Evolutionary conservation across 2,113 vertebrate species (phyloP), one percentile per base, ranked within the genome.

Genomic region (Sebastes schlegelii): DNA sequence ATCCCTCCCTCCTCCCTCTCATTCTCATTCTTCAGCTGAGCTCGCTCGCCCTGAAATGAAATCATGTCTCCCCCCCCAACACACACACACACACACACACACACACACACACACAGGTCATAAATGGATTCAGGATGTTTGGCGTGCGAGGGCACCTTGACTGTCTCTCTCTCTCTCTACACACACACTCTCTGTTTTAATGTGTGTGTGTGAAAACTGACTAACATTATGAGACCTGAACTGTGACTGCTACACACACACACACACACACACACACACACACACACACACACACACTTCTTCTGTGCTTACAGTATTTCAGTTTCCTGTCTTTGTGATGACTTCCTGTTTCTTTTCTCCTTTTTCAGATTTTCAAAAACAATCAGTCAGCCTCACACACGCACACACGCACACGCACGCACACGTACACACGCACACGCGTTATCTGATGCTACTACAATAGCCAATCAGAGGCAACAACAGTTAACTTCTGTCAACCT

Each of bases 31-130:
- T 83, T 34, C 57, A 79, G 78, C 11, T 3, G 21, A 68, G 74
- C 74, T 88, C 55, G 17, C 75, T 87, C 46, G 14, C 54, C 82
- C 80, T 67, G 52, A 79, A 85, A 92, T 92, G 73, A 92, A 90
- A 91, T 92, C 85, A 92, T 81, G 86, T 86, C 86, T 91, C 76
- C 66, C 52, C 26, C 60, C 70, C 17, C 70, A 1, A 77, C 48
- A 34, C 63, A 9, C 69, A 63, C 60, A 64, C 43, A 42, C 72
- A 16, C 68, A 5, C 55, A n/a, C 77, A 8, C 46, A 4, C 42
- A 13, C 21, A 17, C 45, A 54, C 77, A 51, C 63, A 1, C 43
- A 66, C 5, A n/a, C 21, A 58, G 5, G 57, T 55, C 74, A 78
- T 81, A 81, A 84, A 84, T 74, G 73, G 51, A 77, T 74, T 46